Base-by-base conservation (phyloP, 2,113 vertebrate genomes). In the Reinhardtius hippoglossoides region DNA sequence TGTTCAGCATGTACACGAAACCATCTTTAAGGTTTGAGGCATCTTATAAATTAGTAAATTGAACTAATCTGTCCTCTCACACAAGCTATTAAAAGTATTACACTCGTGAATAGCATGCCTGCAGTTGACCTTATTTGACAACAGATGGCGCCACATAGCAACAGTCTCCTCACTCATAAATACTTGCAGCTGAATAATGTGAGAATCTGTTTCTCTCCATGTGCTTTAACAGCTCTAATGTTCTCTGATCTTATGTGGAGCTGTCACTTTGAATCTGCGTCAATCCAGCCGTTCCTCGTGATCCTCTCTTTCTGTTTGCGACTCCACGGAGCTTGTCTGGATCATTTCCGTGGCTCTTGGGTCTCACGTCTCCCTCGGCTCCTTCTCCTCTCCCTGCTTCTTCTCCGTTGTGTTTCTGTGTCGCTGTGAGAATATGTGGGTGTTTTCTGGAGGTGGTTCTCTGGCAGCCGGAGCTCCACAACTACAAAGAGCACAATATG, bases 361-460 rank as follows among this genome's bases (percentile, higher is more conserved):
- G 23, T 6, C 24, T 42, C 2, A 3, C 31, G 42, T 75, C 63
- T 65, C 9, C 48, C 24, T 40, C 57, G 23, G 23, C 35, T 57
- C 9, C 63, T 81, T 60, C 31, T 31, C 31, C 31, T 31, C 31
- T 31, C 31, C 31, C 31, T 31, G 31, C 31, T 31, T 7, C 31
- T 31, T 7, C 31, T 31, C 5, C 46, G 31, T 31, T 10, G 0
- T 60, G 0, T 66, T n/a, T 66, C 20, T 71, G n/a, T 58, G 67
- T 74, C 50, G 67, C 44, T 48, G 23, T 55, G 67, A 75, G 58
- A 72, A 74, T 46, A 69, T 75, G 70, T 83, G 84, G 82, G 83
- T 64, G 76, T 81, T 77, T 82, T 78, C 76, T 78, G 89, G 81
- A 72, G 86, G 86, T 87, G 87, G 87, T 86, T 89, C 81, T 80